Evolutionary conservation across 2,113 vertebrate genomes (phyloP).

Genomic region (Chloroceryle aenea): DNA sequence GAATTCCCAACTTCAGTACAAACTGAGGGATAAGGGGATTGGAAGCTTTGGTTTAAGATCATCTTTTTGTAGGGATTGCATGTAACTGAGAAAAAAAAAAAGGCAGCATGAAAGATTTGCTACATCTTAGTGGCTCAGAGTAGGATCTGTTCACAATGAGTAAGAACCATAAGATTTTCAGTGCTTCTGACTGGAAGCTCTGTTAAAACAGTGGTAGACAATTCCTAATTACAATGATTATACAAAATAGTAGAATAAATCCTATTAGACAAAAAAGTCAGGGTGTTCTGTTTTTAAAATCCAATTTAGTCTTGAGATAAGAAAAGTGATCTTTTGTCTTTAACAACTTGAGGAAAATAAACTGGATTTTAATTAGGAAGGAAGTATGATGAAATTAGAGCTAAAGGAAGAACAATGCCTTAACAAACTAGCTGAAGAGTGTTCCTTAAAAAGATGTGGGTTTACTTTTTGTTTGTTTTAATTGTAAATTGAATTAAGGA

Average conservation of each 20-base stretch:
- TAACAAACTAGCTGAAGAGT: neutral
- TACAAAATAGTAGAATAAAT: slow-evolving; percentile 17
- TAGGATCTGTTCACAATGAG: neutral
- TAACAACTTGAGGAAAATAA: slow-evolving; percentile 47
- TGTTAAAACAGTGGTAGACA: neutral
- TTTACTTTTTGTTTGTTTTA: slow-evolving; percentile 2
- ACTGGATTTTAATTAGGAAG: slow-evolving; percentile 62
- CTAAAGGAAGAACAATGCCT: slow-evolving; percentile 4
- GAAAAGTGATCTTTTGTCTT: slow-evolving; percentile 27
- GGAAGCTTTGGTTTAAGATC: neutral
- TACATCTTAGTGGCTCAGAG: neutral
- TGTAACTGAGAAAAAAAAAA: neutral
- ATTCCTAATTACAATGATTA: slow-evolving; percentile 23
- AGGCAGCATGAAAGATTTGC: neutral
- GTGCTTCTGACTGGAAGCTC: neutral
- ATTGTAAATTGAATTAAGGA: slow-evolving; percentile 31
- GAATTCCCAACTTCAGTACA: neutral
- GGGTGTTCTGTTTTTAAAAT: slow-evolving; percentile 26
- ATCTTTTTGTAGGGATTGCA: neutral
- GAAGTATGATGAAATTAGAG: slow-evolving; percentile 31
- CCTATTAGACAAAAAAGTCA: slow-evolving; percentile 4
- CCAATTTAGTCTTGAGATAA: slow-evolving; percentile 8
- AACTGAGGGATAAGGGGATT: neutral
- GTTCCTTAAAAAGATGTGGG: neutral
- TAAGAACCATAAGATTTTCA: neutral